Conservation (phyloP, 2,113 vertebrate genomes). For the Rhinichthys klamathensis region DNA sequence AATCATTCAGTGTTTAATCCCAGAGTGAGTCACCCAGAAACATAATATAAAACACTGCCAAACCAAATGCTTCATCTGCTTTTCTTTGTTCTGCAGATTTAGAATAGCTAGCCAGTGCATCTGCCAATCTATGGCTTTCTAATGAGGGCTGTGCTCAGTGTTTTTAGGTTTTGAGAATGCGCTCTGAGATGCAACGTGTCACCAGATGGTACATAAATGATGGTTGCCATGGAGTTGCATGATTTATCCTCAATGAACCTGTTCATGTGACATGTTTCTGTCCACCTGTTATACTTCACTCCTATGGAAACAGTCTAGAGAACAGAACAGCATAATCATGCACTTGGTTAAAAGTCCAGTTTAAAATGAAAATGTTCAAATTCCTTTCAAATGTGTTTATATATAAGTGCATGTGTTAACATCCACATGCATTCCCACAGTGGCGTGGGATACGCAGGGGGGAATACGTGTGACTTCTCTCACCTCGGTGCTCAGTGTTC, state of each 20-base stretch:
- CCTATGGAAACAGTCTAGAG: background rate
- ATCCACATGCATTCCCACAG: background rate
- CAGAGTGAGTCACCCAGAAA: conserved; percentile 42
- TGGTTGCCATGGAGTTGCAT: conserved; percentile 47
- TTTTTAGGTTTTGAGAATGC: conserved; percentile 45
- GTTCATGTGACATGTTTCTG: conserved; percentile 31
- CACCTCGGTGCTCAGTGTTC: conserved; percentile 40
- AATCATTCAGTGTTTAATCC: conserved; percentile 25
- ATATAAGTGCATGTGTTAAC: background rate
- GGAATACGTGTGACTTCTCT: conserved; percentile 35
- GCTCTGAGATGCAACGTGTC: conserved; percentile 18
- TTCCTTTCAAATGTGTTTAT: background rate
- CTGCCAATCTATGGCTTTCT: conserved; percentile 45
- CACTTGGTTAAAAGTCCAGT: background rate
- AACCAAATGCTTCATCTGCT: conserved; percentile 13
- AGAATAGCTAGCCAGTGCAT: conserved; percentile 32
- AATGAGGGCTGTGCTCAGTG: conserved; percentile 24
- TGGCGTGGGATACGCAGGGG: background rate
- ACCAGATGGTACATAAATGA: conserved; percentile 47
- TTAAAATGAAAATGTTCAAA: background rate
- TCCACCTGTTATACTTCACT: conserved; percentile 13
- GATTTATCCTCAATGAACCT: conserved; percentile 31
- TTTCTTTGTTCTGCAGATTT: conserved; percentile 27
- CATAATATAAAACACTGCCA: conserved; percentile 22
- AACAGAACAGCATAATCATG: background rate